phyloP scores from a whole-genome alignment of 2,888 invertebrate species.

The Rhagonycha fulva region DNA sequence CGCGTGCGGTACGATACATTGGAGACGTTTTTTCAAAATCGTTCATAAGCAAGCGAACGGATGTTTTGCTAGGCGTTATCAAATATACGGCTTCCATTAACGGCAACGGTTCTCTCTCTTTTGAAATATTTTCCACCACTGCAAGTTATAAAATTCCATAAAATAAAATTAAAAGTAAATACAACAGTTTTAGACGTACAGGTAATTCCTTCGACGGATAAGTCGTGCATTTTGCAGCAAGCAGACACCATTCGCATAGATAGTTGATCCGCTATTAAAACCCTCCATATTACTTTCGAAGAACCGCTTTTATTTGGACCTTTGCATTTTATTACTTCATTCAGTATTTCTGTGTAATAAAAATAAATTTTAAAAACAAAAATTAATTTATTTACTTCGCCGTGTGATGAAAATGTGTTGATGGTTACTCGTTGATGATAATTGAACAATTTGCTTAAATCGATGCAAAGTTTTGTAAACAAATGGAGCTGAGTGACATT shows the following conservation, averaged over 20 bases:
- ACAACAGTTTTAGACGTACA: constrained; percentile 60
- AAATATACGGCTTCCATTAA: constrained; percentile 98
- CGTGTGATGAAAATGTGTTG: too few species aligned
- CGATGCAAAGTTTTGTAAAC: too few species aligned
- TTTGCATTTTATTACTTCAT: constrained; percentile 94
- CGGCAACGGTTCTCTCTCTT: constrained; percentile 93
- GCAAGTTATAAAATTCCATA: constrained; percentile 36
- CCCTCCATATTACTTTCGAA: constrained; percentile 86
- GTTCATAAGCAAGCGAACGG: constrained; percentile 86
- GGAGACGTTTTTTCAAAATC: constrained; percentile 90
- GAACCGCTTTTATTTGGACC: constrained; percentile 75
- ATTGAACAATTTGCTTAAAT: too few species aligned
- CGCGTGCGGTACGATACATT: constrained; percentile 93
- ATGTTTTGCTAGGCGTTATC: constrained; percentile 94
- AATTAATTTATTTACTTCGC: too few species aligned
- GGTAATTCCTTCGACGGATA: constrained; percentile 96
- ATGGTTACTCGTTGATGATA: too few species aligned
- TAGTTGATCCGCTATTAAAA: constrained; percentile 95
- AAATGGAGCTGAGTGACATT: too few species aligned
- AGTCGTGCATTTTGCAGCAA: constrained; percentile 99
- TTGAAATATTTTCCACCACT: constrained; percentile 99
- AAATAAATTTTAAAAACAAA: not conserved
- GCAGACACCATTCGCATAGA: constrained; percentile 99
- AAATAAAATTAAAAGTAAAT: not conserved
- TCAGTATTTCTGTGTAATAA: constrained; percentile 89